Percentiles rank a stretch among this genome's conserved stretches.
These are phyloP conservation scores for Acanthurus leucopareius DNA, from an alignment of 2,797 vertebrate species.

Conservation along the genomic window DNA sequence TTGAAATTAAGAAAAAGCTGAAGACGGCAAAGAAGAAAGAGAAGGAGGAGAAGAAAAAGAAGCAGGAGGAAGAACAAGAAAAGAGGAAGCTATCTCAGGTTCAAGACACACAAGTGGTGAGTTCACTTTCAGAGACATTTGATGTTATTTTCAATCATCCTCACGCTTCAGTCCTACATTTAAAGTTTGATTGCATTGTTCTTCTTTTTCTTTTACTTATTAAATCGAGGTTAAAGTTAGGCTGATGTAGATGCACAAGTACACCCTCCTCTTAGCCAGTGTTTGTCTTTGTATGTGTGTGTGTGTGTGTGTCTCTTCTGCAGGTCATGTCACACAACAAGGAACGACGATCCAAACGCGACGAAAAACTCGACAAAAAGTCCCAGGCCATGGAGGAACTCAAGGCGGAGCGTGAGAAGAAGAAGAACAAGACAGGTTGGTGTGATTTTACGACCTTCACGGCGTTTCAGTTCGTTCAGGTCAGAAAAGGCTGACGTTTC, in stretches of 20 bases:
- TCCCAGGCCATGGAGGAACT: slow-evolving; percentile 99
- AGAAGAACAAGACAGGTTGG: slow-evolving; percentile 97
- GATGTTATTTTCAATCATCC: too few species aligned
- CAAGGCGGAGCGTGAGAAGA: slow-evolving; percentile 97
- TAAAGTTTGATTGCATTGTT: too few species aligned
- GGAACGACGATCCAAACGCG: slow-evolving; percentile 95
- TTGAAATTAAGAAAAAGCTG: slow-evolving; percentile 99
- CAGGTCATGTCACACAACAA: slow-evolving; percentile 99
- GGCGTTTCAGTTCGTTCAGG: not conserved
- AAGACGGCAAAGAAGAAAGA: slow-evolving; percentile 99
- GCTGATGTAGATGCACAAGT: not conserved
- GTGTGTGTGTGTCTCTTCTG: not conserved
- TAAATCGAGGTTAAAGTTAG: too few species aligned
- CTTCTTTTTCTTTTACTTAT: not conserved
- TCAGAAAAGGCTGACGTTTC: not conserved
- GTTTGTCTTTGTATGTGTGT: too few species aligned
- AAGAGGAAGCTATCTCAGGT: slow-evolving; percentile 97
- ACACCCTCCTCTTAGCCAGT: not conserved
- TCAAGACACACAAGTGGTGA: slow-evolving; percentile 95
- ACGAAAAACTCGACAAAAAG: slow-evolving; percentile 98
- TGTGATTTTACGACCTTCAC: not conserved
- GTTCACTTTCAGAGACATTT: slow-evolving; percentile 29
- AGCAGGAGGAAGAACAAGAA: slow-evolving; percentile 97
- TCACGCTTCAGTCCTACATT: too few species aligned
- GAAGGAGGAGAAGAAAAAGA: slow-evolving; percentile 99